These are phyloP conservation scores for Schrankia costaestrigalis DNA, from an alignment of 2,888 invertebrate genomes.

Conservation along the genomic window DNA sequence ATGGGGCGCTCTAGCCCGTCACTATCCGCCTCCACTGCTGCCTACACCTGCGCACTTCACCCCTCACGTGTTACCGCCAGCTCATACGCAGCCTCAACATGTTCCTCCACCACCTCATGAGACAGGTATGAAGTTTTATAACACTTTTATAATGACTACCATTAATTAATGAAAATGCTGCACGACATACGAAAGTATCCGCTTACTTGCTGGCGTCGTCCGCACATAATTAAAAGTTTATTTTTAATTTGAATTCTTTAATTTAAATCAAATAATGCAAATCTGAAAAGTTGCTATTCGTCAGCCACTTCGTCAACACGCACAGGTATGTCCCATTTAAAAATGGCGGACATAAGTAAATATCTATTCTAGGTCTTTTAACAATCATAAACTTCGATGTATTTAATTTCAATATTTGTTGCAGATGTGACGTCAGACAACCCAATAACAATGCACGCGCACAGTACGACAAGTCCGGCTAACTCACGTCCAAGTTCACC, in stretches of 20 bases:
- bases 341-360: too few relatives aligned
- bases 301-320: too few relatives aligned
- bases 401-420: conserved; percentile 4
- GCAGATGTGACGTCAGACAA: conserved; percentile 68
- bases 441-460: conserved; percentile 79
- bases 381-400: not conserved
- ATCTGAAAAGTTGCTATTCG: too few relatives aligned
- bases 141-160: too few relatives aligned
- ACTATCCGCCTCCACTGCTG: conserved; percentile 74
- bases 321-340: too few relatives aligned
- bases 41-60: conserved; percentile 80
- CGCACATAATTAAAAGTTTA: too few relatives aligned
- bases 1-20: conserved; percentile 84
- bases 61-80: conserved; percentile 76
- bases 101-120: conserved; percentile 73
- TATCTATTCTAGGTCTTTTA: too few relatives aligned
- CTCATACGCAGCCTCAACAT: conserved; percentile 74
- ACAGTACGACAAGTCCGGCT: conserved; percentile 86
- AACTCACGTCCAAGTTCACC: conserved; percentile 82
- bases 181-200: too few relatives aligned
- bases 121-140: conserved; percentile 72
- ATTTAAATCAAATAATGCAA: too few relatives aligned
- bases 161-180: too few relatives aligned
- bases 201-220: too few relatives aligned
- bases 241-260: too few relatives aligned